Evolutionary conservation across 2,888 invertebrate species (phyloP).

Genomic region (Polydrusus tereticollis): DNA sequence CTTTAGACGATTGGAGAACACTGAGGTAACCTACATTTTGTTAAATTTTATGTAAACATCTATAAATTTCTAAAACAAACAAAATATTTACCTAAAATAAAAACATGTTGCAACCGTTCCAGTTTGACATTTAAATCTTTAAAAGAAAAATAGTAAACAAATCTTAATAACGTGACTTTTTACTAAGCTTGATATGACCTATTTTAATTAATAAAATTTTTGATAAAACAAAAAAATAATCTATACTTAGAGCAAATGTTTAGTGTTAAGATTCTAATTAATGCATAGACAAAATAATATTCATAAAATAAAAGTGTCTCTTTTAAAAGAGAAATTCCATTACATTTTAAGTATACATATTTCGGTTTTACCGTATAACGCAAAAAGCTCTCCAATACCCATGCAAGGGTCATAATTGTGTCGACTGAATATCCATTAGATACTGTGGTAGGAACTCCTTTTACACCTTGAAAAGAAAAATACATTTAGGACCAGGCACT

Average conservation of each 20-base stretch:
- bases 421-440: background rate
- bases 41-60: conserved; percentile 11
- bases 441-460: background rate
- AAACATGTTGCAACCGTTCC: conserved; percentile 7
- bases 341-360: no score
- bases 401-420: background rate
- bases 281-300: background rate
- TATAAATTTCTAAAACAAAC: conserved; percentile 13
- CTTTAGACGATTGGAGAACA: background rate
- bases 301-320: background rate
- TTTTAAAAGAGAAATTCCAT: background rate
- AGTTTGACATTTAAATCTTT: background rate
- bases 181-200: no score
- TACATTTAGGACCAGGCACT: no score
- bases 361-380: no score
- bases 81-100: conserved; percentile 15
- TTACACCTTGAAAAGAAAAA: background rate
- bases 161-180: background rate
- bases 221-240: background rate
- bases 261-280: background rate
- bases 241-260: background rate
- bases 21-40: conserved; percentile 24
- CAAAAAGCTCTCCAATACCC: no score
- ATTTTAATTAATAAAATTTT: background rate
- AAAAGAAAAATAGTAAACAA: background rate